These are phyloP conservation scores for Epinotia demarniana DNA, from an alignment of 2,888 invertebrate species.

Conservation along the genomic window DNA sequence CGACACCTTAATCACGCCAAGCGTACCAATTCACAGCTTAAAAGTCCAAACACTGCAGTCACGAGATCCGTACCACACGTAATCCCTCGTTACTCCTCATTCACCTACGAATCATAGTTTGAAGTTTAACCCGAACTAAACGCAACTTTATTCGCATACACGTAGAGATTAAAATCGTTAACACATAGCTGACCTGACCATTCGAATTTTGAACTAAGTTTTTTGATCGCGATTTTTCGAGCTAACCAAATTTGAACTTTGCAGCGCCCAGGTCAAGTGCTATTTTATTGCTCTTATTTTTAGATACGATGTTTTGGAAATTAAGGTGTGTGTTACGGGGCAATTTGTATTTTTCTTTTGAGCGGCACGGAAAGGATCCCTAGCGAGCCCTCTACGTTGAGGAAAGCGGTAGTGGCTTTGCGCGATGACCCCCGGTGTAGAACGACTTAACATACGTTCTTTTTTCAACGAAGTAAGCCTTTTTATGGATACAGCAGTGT, in stretches of 20 bases:
- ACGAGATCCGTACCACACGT: slow-evolving; percentile 5
- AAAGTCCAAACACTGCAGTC: slow-evolving; percentile 21
- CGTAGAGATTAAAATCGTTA: slow-evolving; percentile 13
- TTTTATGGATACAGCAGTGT: not conserved
- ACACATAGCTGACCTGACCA: slow-evolving; percentile 1
- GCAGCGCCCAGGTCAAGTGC: not conserved
- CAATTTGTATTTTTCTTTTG: slow-evolving; percentile 28
- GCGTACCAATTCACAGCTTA: slow-evolving; percentile 10
- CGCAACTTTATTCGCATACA: slow-evolving; percentile 1
- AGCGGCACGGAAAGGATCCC: slow-evolving; percentile 17
- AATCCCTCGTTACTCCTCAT: slow-evolving; percentile 29
- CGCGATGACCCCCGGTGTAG: not conserved
- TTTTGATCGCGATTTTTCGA: not conserved
- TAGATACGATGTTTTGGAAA: slow-evolving; percentile 5
- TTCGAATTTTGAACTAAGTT: not conserved
- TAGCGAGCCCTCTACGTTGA: slow-evolving; percentile 21
- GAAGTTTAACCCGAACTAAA: not conserved
- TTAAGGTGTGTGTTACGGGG: slow-evolving; percentile 1
- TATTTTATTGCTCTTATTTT: not conserved
- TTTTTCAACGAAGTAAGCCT: not conserved
- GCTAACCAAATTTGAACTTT: not conserved
- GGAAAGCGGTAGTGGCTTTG: slow-evolving; percentile 13
- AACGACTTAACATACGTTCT: not conserved
- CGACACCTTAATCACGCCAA: slow-evolving; percentile 12
- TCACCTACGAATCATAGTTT: slow-evolving; percentile 1